Evolutionary conservation across 2,113 vertebrate species (phyloP), one percentile per base, ranked within the genome.

Genomic region (Zeus faber): DNA sequence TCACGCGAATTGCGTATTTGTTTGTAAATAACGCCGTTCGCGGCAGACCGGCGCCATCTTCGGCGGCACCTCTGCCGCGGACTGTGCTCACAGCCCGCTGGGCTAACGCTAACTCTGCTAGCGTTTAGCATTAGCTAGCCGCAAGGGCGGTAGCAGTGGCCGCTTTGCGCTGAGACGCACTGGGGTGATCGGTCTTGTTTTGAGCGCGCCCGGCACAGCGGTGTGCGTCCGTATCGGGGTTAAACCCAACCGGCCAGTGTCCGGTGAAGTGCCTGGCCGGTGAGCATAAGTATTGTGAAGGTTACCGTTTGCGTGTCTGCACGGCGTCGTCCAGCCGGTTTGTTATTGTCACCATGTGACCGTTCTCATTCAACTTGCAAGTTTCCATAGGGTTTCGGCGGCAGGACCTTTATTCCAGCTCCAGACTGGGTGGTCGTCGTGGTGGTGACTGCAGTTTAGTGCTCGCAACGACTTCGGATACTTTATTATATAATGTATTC

Each of bases 331-430:
- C 8, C 23, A 1, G 8, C 27, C 46, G 31, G 62, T 25, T 84
- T 82, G 78, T 79, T 85, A 46, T 79, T 75, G 71, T 77, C 70
- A 64, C 73, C 75, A 82, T 81, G 78, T 83, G 74, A 63, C 51
- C 22, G 13, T 10, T 27, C 25, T 44, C 33, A 1, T 6, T 51
- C 14, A 35, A 13, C 31, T 35, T 11, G 31, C 27, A 29, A n/a
- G n/a, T n/a, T n/a, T n/a, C n/a, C n/a, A n/a, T n/a, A n/a, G n/a
- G n/a, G n/a, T n/a, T n/a, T n/a, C n/a, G n/a, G n/a, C 27, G 27
- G 27, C 9, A 29, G 27, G 27, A 29, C 31, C 31, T 1, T 33
- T 35, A n/a, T n/a, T n/a, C n/a, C n/a, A n/a, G n/a, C n/a, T n/a
- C n/a, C n/a, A n/a, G n/a, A n/a, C n/a, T n/a, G n/a, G n/a, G n/a